Evolutionary conservation across 2,113 vertebrate species (phyloP), one percentile per base, ranked within the genome.

Genomic region (Dicrurus megarhynchus): DNA sequence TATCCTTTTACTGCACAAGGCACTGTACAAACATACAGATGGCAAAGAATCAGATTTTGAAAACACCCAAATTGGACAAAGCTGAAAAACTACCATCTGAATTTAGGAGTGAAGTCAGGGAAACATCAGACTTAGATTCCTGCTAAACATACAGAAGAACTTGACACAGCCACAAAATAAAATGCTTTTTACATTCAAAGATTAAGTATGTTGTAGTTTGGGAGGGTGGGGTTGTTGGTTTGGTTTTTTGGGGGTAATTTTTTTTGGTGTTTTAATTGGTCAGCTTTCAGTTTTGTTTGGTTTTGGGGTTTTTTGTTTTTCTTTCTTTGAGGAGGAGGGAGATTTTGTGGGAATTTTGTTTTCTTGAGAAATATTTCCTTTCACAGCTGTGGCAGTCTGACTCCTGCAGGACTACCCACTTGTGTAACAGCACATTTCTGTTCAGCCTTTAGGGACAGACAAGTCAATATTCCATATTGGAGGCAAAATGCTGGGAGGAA

Each of bases 171-270:
- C 52, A 61, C 18, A 78, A 82, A 70, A 52, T 33, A 28, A 67
- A 63, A 10, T 47, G 7, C 4, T 80, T 80, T 80, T 73, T 80
- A 27, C 20, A 7, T 41, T 27, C 63, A 8, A 52, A 50, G 28
- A 44, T 7, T 47, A 5, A 27, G 1, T 41, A 16, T 46, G 11
- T 37, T 84, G 20, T 16, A 28, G 8, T 23, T 28, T 69, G 21
- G 7, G 13, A 10, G 55, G 4, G 6, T 53, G 21, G 3, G 2
- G 7, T 4, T 17, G 16, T 37, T 68, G 14, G 7, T 53, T 74
- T 65, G 26, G 2, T 21, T 32, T 59, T 52, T 21, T 1, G 12
- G 3, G 0, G 19, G 5, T 17, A 17, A 35, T 21, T 32, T 15
- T 21, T 53, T 49, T 24, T 18, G 4, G 7, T 50, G 9, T 22